Evolutionary conservation across 1,140 invertebrate species (phyloP).

Genomic region (Drosophila pallidifrons): DNA sequence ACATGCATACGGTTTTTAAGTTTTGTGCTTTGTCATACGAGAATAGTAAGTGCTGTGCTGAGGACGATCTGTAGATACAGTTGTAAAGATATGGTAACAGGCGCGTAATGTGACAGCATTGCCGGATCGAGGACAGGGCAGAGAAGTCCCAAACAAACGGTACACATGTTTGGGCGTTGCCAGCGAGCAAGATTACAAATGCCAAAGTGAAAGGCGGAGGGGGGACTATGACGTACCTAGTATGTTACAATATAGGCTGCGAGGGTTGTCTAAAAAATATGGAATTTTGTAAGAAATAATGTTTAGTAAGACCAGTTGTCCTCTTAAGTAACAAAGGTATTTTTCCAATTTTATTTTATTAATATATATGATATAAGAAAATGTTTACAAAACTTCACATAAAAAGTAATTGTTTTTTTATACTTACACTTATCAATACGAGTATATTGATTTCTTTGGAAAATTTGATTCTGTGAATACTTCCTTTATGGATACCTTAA

Average conservation of each 20-base stretch:
- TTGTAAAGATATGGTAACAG: slow-evolving; percentile 82
- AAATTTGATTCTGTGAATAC: too few species aligned
- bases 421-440: too few species aligned
- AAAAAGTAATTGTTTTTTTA: too few species aligned
- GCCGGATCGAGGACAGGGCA: slow-evolving; percentile 11
- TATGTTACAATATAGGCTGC: not conserved
- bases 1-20: slow-evolving; percentile 82
- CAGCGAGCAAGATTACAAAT: slow-evolving; percentile 37
- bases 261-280: slow-evolving; percentile 35
- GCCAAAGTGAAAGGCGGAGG: not conserved
- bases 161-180: slow-evolving; percentile 78
- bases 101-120: slow-evolving; percentile 78
- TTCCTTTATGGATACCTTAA: too few species aligned
- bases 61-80: slow-evolving; percentile 79
- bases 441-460: too few species aligned
- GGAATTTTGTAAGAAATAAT: too few species aligned
- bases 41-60: slow-evolving; percentile 66
- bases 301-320: too few species aligned
- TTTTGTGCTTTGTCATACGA: slow-evolving; percentile 78
- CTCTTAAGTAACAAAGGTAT: too few species aligned
- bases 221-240: slow-evolving; percentile 14
- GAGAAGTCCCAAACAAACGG: slow-evolving; percentile 29
- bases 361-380: too few species aligned
- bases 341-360: not conserved
- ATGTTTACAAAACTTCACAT: too few species aligned